Evolutionary conservation across 2,113 vertebrate genomes (phyloP), one percentile per base, ranked within the genome.

Genomic region (Empidonax alnorum): DNA sequence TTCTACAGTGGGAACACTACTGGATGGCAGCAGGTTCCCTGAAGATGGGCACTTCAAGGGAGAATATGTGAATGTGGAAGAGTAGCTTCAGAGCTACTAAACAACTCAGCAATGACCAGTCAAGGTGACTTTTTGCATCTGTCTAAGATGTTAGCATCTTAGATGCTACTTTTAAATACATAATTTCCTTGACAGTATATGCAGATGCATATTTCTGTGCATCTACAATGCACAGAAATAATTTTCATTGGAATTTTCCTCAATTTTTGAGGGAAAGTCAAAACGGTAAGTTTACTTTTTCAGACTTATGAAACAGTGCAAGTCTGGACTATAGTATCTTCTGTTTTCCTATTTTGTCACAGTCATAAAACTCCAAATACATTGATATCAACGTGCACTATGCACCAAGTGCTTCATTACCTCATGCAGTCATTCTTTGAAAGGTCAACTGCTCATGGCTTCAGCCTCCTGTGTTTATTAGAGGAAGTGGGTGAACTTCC

Each of bases 351-450:
- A 6, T 63, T 74, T 75, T 25, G 6, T 88, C 62, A 37, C 25
- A 41, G 9, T 9, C 12, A 50, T 23, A 62, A 81, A 87, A 19
- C 8, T 82, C 19, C 39, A 58, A 37, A 53, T 46, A 22, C 3
- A 14, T 58, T 66, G 33, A 30, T 0, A 6, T 44, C 31, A 65
- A 8, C 11, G 31, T 30, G 18, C 4, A 33, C 8, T 0, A 0
- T 35, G 8, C 55, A 39, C 28, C 44, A 73, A 68, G 25, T 35
- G 25, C 18, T 61, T 84, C 55, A 39, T 80, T 65, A 73, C 23
- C 42, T 72, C 3, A 0, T 14, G 35, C 21, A 37, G 18, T 16
- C 53, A 47, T 33, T 25, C 24, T 76, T 61, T 49, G 39, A 17
- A 31, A n/a, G n/a, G n/a, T 84, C 62, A 72, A 6, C 17, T 46